Evolutionary conservation across 1,140 invertebrate genomes (phyloP).

Genomic region (Wiebesia pumilae): DNA sequence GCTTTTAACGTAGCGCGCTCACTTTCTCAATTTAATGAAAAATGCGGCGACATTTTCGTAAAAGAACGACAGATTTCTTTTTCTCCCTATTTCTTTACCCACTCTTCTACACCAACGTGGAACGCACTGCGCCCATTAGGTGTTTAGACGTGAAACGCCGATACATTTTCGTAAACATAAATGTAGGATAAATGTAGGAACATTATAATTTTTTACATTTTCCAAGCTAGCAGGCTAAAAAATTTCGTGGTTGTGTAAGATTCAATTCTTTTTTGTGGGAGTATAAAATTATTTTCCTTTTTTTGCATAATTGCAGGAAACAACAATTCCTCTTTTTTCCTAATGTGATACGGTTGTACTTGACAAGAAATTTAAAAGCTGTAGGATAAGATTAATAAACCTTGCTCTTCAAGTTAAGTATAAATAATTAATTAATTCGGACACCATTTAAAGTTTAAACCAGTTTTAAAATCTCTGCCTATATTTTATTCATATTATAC

Average conservation of each 20-base stretch:
- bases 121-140: not conserved
- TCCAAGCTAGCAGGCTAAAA: not conserved
- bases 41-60: conserved; percentile 22
- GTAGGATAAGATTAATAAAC: too few relatives aligned
- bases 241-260: conserved; percentile 6
- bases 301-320: not conserved
- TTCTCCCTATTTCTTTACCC: not conserved
- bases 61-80: conserved; percentile 7
- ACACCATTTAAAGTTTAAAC: too few relatives aligned
- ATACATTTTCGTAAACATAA: conserved; percentile 37
- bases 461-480: too few relatives aligned
- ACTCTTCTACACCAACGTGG: not conserved
- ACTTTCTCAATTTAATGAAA: conserved; percentile 45
- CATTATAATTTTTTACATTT: conserved; percentile 43
- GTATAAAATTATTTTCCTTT: not conserved
- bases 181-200: conserved; percentile 40
- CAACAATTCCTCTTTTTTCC: too few relatives aligned
- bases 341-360: too few relatives aligned
- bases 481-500: too few relatives aligned
- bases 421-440: too few relatives aligned
- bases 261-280: not conserved
- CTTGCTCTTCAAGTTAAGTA: too few relatives aligned
- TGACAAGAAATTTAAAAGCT: too few relatives aligned
- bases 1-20: not conserved
- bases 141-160: not conserved